These are phyloP conservation scores for Lucinisca nassula DNA, from an alignment of 2,888 invertebrate genomes.

Conservation along the genomic window DNA sequence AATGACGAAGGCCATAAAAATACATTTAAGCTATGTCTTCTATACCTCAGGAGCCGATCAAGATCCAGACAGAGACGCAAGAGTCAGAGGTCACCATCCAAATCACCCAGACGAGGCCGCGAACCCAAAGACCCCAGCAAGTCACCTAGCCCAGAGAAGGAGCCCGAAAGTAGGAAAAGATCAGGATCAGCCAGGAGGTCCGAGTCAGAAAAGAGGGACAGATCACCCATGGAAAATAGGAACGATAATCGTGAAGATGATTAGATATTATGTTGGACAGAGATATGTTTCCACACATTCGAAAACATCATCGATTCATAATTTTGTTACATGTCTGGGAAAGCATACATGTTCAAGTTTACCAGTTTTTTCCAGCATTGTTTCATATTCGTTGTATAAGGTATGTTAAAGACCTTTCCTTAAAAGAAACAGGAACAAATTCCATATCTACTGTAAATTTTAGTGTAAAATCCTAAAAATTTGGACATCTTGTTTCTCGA, in stretches of 20 bases:
- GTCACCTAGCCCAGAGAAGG: not conserved
- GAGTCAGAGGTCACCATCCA: slow-evolving; percentile 34
- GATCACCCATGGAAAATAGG: not conserved
- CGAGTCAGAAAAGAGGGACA: not conserved
- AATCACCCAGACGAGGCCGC: slow-evolving; percentile 27
- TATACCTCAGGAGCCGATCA: slow-evolving; percentile 49
- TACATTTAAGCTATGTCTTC: not conserved
- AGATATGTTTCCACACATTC: no score
- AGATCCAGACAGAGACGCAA: slow-evolving; percentile 28
- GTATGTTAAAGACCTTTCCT: no score
- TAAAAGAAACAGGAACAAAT: no score
- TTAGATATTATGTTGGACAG: not conserved
- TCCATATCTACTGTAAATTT: no score
- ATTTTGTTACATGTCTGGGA: no score
- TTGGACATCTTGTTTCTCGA: no score
- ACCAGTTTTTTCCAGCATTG: no score
- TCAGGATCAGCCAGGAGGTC: not conserved
- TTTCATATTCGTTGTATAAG: no score
- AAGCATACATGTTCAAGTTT: no score
- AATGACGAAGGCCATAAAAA: no score
- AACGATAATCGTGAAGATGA: not conserved
- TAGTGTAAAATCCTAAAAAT: no score
- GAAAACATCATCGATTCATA: no score
- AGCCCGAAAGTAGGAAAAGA: not conserved
- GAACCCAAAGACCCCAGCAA: not conserved